Base-by-base conservation (phyloP, 1,140 invertebrate genomes). In the Brachionus rotundiformis region DNA sequence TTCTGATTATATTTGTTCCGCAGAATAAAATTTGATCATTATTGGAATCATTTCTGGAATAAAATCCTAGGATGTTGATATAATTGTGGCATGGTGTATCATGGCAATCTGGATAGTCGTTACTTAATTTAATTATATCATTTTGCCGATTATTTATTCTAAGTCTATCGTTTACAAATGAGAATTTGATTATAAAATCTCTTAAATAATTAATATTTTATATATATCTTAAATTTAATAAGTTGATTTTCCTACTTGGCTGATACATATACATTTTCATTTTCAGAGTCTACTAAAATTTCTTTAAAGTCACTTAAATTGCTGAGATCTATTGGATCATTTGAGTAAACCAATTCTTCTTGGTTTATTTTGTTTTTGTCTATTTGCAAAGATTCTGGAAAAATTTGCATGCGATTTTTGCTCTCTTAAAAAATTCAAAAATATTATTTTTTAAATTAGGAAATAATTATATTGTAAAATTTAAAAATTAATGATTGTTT, bases 281-380 rank as follows among this genome's bases (percentile, higher is more conserved):
- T 41, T 31, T n/a, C 2, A 5, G n/a, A 11, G 36, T 73, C 68
- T 39, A 73, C 68, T 73, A 73, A 73, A 44, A 73, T 73, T 73
- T 73, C 36, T 73, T 73, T 73, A 44, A 73, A 73, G 25, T 73
- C 39, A 13, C 19, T 44, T 23, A 73, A 25, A 7, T 44, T 31
- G 1, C 36, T 44, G 13, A 44, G 19, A 25, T 73, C 25, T 11
- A 44, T 25, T 73, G n/a, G 41, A 73, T 44, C 36, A 33, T 41
- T 41, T 19, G 29, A 16, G 16, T 68, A 68, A 36, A 68, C 33
- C 13, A 68, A 19, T 68, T 68, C 63, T 33, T 39, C 63, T 8
- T 68, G 63, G 8, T 16, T 68, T 16, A 16, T 68, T 68, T 19
- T 68, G 31, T 68, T 36, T 3, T 25, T 61, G 19, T 61, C 59